Evolutionary conservation across 2,797 vertebrate genomes (phyloP), one percentile per base, ranked within the genome.

Genomic region (Rachycentron canadum): DNA sequence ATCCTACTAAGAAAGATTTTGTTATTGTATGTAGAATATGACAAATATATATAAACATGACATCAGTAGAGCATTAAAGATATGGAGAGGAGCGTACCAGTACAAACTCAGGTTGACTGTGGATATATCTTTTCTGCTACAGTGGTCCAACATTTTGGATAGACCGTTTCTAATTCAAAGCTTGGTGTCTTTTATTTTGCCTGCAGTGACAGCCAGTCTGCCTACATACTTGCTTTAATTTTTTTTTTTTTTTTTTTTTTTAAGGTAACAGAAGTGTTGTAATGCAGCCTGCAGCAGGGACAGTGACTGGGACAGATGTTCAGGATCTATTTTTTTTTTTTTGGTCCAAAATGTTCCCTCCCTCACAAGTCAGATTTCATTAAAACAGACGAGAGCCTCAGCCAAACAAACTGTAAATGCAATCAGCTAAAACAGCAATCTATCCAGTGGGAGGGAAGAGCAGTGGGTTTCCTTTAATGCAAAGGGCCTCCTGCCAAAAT

Each of bases 361-460:
- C 45, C 32, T 63, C 62, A 63, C 41, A 40, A 72, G 52, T 79
- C 47, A 61, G 58, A 55, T 65, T 73, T 58, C 11, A 59, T 73
- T 82, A 43, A 78, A 86, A 26, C 21, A 59, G 26, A 82, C 7
- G 43, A 49, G 10, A 68, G 56, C 56, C 7, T 52, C 43, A 50
- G 68, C 57, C n/a, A 79, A 84, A 79, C 55, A 56, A 77, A 88
- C 65, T 84, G 78, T 79, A 84, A 85, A 79, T 86, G 78, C 71
- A 73, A 76, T 71, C 47, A 63, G 72, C 80, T 85, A 79, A 88
- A 85, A 83, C 25, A 32, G 73, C 41, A 45, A 86, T 60, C 45
- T 49, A 52, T 83, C 76, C 52, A 63, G 78, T 69, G 76, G 71
- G 72, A 69, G 73, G 71, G 59, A 49, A 49, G 73, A 69, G 28